Percentiles rank a stretch among this genome's conserved stretches.
phyloP scores from a whole-genome alignment of 30 jellyfish, hydroid and myxozoan species.

The Catostylus mosaicus region DNA sequence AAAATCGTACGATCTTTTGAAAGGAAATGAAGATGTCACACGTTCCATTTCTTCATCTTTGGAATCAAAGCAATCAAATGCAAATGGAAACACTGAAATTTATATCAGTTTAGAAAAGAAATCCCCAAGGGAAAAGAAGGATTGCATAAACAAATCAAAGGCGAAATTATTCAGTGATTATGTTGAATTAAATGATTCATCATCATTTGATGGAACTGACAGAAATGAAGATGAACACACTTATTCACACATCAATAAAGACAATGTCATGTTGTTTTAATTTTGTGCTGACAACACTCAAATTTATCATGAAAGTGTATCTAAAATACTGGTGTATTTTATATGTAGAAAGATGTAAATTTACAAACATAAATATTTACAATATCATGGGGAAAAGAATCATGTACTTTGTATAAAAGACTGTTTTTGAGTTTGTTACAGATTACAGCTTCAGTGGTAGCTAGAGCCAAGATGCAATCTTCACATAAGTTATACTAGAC shows the following conservation, averaged over 20 bases:
- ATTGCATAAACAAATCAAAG: constrained; percentile 11
- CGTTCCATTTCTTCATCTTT: background rate
- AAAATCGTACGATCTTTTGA: constrained; percentile 32
- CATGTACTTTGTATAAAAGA: too few species aligned
- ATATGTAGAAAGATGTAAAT: too few species aligned
- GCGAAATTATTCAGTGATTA: constrained; percentile 18
- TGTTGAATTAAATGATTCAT: background rate
- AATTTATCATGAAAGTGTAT: too few species aligned
- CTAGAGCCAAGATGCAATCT: too few species aligned
- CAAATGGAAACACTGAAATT: constrained; percentile 29
- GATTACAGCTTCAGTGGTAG: too few species aligned
- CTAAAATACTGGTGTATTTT: too few species aligned
- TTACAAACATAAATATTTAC: too few species aligned
- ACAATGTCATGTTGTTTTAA: background rate
- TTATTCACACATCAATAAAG: background rate
- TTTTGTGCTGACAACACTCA: too few species aligned
- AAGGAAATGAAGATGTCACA: constrained; percentile 12
- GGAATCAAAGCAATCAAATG: background rate
- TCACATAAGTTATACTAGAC: too few species aligned
- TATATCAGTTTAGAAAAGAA: constrained; percentile 63
- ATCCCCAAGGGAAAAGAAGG: constrained; percentile 35
- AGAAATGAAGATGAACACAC: background rate
- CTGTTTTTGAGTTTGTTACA: too few species aligned
- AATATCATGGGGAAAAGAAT: too few species aligned
- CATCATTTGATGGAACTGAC: background rate